A percentile compares a stretch with the other conserved stretches of the same genome.
These are phyloP conservation scores for Clavelina lepadiformis DNA, from an alignment of 23 tunicate genomes.

Conservation along the genomic window DNA sequence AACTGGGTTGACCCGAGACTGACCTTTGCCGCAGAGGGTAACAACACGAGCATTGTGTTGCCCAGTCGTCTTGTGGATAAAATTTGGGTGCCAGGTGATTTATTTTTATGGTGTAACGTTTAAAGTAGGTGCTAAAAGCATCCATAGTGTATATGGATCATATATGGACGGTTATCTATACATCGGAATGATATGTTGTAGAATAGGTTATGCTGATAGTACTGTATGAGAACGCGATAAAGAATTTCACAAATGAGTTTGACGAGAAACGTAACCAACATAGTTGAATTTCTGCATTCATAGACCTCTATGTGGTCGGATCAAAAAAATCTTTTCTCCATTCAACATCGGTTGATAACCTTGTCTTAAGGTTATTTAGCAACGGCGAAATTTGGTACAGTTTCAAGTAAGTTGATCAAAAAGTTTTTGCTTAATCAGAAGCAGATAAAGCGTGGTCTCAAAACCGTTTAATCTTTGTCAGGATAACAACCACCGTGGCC, in stretches of 20 bases:
- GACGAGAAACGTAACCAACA: background rate
- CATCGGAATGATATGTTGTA: too few species aligned
- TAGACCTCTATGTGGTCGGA: constrained; percentile 82
- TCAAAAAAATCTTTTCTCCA: constrained; percentile 82
- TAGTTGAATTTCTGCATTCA: background rate
- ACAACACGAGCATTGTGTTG: constrained; percentile 60
- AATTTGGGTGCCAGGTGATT: constrained; percentile 93
- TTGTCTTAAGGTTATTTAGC: constrained; percentile 58
- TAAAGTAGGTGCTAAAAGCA: too few species aligned
- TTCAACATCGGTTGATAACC: constrained; percentile 57
- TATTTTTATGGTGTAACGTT: too few species aligned
- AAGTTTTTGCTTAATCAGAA: too few species aligned
- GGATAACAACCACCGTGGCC: constrained; percentile 92
- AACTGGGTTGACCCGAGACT: constrained; percentile 74
- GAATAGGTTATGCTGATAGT: too few species aligned
- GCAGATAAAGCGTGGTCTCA: too few species aligned
- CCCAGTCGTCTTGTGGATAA: constrained; percentile 77
- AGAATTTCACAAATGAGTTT: too few species aligned
- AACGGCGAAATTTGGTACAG: constrained; percentile 71
- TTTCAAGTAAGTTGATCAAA: constrained; percentile 38
- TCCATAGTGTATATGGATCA: too few species aligned
- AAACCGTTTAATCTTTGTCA: constrained; percentile 22
- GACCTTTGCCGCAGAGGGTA: constrained; percentile 10
- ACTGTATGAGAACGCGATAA: too few species aligned
- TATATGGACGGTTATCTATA: too few species aligned